phyloP scores from a whole-genome alignment of 2,888 invertebrate genomes.

The Adelphocoris suturalis region DNA sequence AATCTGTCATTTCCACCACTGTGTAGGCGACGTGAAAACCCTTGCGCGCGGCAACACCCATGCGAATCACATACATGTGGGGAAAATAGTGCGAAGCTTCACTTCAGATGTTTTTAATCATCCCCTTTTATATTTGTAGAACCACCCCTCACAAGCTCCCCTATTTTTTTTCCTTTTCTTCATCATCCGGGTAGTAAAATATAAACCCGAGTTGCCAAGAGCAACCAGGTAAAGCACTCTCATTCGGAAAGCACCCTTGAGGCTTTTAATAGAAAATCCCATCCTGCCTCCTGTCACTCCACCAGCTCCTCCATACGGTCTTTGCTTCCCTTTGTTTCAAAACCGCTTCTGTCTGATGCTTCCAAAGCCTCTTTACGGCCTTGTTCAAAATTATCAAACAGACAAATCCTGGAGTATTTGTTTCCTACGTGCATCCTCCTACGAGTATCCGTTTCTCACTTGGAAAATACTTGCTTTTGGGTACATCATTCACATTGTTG shows the following conservation, averaged over 20 bases:
- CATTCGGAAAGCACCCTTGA: slow-evolving; percentile 68
- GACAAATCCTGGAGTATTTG: not conserved
- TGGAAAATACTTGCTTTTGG: too few relatives aligned
- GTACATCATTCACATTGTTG: too few relatives aligned
- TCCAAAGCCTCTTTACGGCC: slow-evolving; percentile 34
- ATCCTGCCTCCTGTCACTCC: slow-evolving; percentile 46
- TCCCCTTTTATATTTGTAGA: not conserved
- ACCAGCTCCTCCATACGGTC: not conserved
- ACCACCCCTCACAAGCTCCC: not conserved
- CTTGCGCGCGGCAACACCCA: too few relatives aligned
- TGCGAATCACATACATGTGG: too few relatives aligned
- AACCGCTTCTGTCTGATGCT: slow-evolving; percentile 17
- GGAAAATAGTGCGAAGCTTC: too few relatives aligned
- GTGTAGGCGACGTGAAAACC: too few relatives aligned
- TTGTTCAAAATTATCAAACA: slow-evolving; percentile 50
- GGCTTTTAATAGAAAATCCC: slow-evolving; percentile 70
- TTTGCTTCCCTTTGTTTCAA: slow-evolving; percentile 44
- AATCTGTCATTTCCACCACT: too few relatives aligned
- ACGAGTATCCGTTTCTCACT: too few relatives aligned
- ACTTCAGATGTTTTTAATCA: too few relatives aligned
- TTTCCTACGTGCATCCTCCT: not conserved
- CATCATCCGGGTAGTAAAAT: slow-evolving; percentile 6
- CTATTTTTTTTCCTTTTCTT: not conserved
- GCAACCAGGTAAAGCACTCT: slow-evolving; percentile 69
- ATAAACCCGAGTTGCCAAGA: slow-evolving; percentile 40